Percentiles rank a stretch among this genome's conserved stretches.
These are phyloP conservation scores for Phataginus tricuspis DNA, from an alignment of 2,797 vertebrate genomes.

Conservation along the genomic window DNA sequence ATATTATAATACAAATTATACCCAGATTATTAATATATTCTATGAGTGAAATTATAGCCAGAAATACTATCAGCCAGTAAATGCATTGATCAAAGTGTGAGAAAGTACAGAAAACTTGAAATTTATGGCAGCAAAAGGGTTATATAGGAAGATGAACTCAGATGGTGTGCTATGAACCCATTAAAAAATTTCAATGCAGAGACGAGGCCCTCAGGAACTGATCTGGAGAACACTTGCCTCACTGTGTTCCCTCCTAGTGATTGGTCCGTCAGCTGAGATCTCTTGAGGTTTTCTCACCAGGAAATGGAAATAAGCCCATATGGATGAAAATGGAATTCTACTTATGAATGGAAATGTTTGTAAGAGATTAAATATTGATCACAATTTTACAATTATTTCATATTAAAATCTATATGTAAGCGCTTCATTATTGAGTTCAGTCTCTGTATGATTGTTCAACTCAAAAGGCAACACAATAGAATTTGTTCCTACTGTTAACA, in stretches of 20 bases:
- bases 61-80: not conserved
- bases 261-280: constrained; percentile 2
- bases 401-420: constrained; percentile 77
- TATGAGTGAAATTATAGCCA: not conserved
- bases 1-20: not conserved
- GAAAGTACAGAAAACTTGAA: not conserved
- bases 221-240: not conserved
- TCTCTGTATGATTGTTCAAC: constrained; percentile 45
- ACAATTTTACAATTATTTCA: constrained; percentile 76
- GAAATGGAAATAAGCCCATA: constrained; percentile 78
- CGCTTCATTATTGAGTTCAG: constrained; percentile 65
- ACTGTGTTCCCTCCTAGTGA: constrained; percentile 46
- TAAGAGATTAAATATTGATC: constrained; percentile 81
- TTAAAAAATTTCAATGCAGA: not conserved
- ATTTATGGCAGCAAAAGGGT: not conserved
- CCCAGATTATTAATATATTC: not conserved
- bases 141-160: not conserved
- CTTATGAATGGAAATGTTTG: constrained; percentile 47
- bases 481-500: constrained; percentile 50
- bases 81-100: not conserved
- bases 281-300: constrained; percentile 68
- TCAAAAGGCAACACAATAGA: constrained; percentile 39
- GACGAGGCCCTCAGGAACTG: not conserved
- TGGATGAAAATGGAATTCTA: not conserved
- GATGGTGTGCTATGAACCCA: not conserved